Evolutionary conservation across 2,797 vertebrate species (phyloP).

Genomic region (Premnoplex brunnescens): DNA sequence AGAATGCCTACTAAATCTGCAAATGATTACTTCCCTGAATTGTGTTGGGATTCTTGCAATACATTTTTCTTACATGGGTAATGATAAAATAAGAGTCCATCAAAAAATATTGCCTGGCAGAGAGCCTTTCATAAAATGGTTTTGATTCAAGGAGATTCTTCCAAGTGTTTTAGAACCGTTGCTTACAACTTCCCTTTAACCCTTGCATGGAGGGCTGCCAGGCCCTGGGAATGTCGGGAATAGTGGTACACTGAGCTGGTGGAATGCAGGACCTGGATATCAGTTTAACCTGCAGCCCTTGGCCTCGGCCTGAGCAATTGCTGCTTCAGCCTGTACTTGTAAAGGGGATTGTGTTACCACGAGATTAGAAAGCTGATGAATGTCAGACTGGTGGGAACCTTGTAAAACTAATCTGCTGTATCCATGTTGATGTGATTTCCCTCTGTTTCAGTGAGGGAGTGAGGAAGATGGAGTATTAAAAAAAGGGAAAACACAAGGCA

Average conservation of each 20-base stretch:
- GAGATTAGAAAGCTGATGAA: constrained; percentile 46
- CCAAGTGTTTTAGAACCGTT: constrained; percentile 35
- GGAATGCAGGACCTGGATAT: constrained; percentile 5
- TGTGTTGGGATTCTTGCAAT: constrained; percentile 60
- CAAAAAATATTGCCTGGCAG: constrained; percentile 55
- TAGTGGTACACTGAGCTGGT: not conserved
- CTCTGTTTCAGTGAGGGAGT: not conserved
- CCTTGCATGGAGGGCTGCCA: constrained; percentile 46
- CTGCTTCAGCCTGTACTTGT: not conserved
- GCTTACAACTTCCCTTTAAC: constrained; percentile 69
- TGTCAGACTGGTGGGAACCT: constrained; percentile 54
- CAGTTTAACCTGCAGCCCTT: constrained; percentile 31
- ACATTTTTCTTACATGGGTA: constrained; percentile 74
- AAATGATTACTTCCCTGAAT: constrained; percentile 77
- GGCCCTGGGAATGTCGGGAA: constrained; percentile 2
- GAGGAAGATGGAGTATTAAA: not conserved
- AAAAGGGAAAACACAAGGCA: not conserved
- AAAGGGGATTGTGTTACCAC: constrained; percentile 41
- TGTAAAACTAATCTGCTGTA: constrained; percentile 62
- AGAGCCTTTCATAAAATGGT: constrained; percentile 64
- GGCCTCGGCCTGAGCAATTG: not conserved
- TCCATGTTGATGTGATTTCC: constrained; percentile 49
- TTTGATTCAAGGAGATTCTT: constrained; percentile 63
- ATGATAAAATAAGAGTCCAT: constrained; percentile 69
- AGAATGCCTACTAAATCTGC: constrained; percentile 75